Evolutionary conservation across 2,888 invertebrate species (phyloP), one percentile per base, ranked within the genome.

Genomic region (Meloe dianella): DNA sequence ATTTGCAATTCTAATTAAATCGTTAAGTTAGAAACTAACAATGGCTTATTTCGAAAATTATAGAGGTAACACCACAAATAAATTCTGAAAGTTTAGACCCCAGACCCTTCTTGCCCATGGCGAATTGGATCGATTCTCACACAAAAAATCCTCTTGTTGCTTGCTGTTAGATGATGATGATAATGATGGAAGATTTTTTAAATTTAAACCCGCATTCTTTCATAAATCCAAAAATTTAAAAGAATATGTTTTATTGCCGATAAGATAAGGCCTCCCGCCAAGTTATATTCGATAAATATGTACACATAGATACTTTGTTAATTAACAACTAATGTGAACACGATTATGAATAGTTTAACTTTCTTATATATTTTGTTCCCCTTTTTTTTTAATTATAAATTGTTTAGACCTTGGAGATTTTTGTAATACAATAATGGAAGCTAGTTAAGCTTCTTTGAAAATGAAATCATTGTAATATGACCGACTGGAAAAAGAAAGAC

Each of bases 341-440:
- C 7, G 32, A 41, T 41, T 68, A 65, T 47, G 20, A 68, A 68
- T 68, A 57, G 65, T 68, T 68, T 63, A 65, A 68, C 57, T 57
- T 63, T 63, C 60, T 65, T 64, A 9, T 57, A 32, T 58, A 51
- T 62, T 22, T 3, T 51, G 8, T 22, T 54, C n/a, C 9, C 1
- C 27, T 6, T 51, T 22, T 8, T 24, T 12, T 22, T 51, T n/a
- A 54, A 63, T 60, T 60, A 68, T 68, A 68, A 68, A 68, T 68
- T 63, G 60, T 61, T 54, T 54, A 32, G 63, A 32, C 68, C 68
- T 68, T 68, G 68, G 47, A 29, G 35, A 24, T 60, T 60, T 60
- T 60, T 62, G 32, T 62, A 62, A 56, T 54, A 32, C 12, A 35
- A 32, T 32, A 30, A 59, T 22, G 9, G 3, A 20, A 56, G 56